These are phyloP conservation scores for Eulemur albifrons DNA, from an alignment of 2,797 vertebrate genomes.

Conservation along the genomic window DNA sequence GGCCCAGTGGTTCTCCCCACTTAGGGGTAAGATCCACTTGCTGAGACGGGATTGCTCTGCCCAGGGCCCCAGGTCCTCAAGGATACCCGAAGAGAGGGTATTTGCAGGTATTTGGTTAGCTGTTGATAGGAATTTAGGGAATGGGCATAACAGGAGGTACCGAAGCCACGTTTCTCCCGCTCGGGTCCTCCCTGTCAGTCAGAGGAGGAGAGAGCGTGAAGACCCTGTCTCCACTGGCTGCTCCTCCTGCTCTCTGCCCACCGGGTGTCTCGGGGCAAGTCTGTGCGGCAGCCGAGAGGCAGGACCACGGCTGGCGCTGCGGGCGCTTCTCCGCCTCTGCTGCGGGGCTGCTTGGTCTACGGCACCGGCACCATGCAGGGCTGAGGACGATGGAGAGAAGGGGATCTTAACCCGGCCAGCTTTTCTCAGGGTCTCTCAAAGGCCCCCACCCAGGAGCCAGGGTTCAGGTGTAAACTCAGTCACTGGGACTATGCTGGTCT, in stretches of 20 bases:
- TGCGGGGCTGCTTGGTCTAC: not conserved
- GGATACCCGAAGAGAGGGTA: not conserved
- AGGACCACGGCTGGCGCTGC: accelerated
- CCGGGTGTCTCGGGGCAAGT: not conserved
- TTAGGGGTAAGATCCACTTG: not conserved
- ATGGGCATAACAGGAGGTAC: not conserved
- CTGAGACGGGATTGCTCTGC: not conserved
- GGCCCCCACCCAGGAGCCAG: too few relatives aligned
- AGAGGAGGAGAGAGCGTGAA: not conserved
- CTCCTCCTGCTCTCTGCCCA: not conserved
- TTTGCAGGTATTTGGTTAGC: not conserved
- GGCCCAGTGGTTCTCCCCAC: not conserved
- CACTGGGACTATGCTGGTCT: not conserved
- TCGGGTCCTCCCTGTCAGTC: not conserved
- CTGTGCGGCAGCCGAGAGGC: too few relatives aligned
- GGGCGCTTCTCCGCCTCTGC: not conserved
- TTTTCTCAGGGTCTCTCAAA: not conserved
- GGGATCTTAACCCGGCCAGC: too few relatives aligned
- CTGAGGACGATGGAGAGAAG: not conserved
- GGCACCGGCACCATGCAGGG: too few relatives aligned
- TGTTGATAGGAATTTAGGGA: not conserved
- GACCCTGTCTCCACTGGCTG: not conserved
- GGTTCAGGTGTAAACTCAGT: not conserved
- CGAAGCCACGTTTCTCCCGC: too few relatives aligned
- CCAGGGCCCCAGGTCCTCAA: not conserved